A percentile compares a stretch with the other conserved stretches of the same genome.
Evolutionary conservation across 2,113 vertebrate genomes (phyloP).

Genomic region (Aldabrachelys gigantea): DNA sequence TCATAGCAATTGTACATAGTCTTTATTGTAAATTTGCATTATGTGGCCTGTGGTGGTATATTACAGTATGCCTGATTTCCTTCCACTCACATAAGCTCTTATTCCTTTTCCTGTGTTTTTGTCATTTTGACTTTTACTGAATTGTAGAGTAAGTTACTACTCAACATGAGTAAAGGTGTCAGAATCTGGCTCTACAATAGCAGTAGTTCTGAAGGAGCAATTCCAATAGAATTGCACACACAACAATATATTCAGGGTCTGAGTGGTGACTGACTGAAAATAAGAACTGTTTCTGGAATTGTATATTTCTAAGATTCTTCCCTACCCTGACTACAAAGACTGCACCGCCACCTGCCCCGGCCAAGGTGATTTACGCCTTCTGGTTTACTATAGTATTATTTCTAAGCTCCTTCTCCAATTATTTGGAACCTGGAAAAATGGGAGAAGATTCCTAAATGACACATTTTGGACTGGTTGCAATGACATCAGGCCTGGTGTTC

Average conservation of each 20-base stretch:
- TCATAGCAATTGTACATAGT: not conserved
- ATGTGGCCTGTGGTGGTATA: conserved; percentile 1
- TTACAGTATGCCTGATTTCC: conserved; percentile 19
- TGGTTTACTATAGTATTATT: too few species aligned
- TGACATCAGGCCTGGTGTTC: too few species aligned
- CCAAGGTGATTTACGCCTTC: too few species aligned
- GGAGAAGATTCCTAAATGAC: too few species aligned
- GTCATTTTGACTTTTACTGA: not conserved
- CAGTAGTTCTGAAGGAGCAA: not conserved
- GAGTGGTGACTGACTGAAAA: rapidly evolving
- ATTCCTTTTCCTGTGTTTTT: not conserved
- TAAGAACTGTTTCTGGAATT: not conserved
- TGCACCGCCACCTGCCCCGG: too few species aligned
- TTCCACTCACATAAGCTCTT: not conserved
- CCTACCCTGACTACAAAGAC: too few species aligned
- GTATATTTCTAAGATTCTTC: too few species aligned
- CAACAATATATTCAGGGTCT: not conserved
- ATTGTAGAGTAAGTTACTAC: not conserved
- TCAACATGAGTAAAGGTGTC: not conserved
- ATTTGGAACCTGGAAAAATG: too few species aligned
- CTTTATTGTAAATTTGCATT: conserved; percentile 3
- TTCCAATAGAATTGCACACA: not conserved
- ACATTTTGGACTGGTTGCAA: too few species aligned
- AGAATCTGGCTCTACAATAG: not conserved
- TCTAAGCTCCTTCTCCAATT: too few species aligned